phyloP scores from a whole-genome alignment of 2,113 vertebrate genomes.

The Leptobrachium leishanense region DNA sequence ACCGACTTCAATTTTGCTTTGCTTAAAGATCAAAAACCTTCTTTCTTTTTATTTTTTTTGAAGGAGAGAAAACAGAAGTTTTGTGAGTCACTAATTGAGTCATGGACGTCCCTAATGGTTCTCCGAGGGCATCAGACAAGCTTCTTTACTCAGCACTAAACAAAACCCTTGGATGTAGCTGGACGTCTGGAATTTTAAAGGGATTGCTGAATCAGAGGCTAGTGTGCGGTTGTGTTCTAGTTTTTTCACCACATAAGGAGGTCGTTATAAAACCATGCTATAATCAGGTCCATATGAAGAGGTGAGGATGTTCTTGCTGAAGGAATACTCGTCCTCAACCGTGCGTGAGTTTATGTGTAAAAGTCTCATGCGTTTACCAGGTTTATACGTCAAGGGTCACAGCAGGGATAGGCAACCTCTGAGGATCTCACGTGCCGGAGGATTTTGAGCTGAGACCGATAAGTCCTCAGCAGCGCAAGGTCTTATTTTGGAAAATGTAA shows the following conservation, averaged over 20 bases:
- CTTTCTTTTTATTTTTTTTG: constrained; percentile 22
- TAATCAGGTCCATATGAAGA: constrained; percentile 14
- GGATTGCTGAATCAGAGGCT: constrained; percentile 36
- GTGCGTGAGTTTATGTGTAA: neutral
- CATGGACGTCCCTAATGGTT: constrained; percentile 60
- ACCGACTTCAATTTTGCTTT: constrained; percentile 54
- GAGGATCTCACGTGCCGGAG: too few species aligned
- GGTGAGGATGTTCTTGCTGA: constrained; percentile 10
- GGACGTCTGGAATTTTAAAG: constrained; percentile 19
- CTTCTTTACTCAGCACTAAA: constrained; percentile 42
- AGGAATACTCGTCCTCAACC: neutral
- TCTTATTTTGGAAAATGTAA: too few species aligned
- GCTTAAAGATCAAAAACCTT: constrained; percentile 49
- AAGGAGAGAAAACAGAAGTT: constrained; percentile 58
- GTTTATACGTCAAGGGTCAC: too few species aligned
- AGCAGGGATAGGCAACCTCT: too few species aligned
- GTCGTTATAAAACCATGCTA: constrained; percentile 14
- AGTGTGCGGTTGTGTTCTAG: neutral
- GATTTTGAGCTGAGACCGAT: too few species aligned
- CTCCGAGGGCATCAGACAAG: constrained; percentile 61
- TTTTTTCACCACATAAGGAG: constrained; percentile 21
- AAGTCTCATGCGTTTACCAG: neutral
- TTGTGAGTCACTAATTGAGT: constrained; percentile 68
- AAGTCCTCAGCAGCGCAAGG: too few species aligned
- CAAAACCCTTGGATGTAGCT: constrained; percentile 11